A percentile compares a stretch with the other conserved stretches of the same genome.
phyloP scores from a whole-genome alignment of 1,140 invertebrate genomes.

The Theocolax elegans region DNA sequence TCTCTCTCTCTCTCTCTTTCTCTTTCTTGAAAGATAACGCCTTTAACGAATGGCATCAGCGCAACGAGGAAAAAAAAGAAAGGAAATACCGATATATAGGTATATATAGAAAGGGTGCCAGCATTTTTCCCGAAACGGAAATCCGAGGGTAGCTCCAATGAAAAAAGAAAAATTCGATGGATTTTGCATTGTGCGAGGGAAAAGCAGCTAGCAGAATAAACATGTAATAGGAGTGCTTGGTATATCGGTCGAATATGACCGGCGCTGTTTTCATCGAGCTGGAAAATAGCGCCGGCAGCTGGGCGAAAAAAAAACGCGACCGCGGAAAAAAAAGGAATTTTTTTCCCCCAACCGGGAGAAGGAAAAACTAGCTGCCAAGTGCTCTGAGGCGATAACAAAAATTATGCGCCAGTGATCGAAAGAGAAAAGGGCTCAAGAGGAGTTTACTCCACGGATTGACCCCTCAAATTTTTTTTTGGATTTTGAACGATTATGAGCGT shows the following conservation, averaged over 20 bases:
- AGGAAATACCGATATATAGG: background rate
- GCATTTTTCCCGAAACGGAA: constrained; percentile 12
- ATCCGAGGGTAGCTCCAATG: constrained; percentile 11
- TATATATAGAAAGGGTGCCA: background rate
- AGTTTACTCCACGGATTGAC: constrained; percentile 37
- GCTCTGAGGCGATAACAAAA: constrained; percentile 29
- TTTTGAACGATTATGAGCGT: background rate
- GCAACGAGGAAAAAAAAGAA: too few species aligned
- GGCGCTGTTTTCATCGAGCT: constrained; percentile 32
- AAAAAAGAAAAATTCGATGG: constrained; percentile 11
- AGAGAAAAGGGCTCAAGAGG: constrained; percentile 5
- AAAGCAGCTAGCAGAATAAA: constrained; percentile 25
- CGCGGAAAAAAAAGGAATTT: constrained; percentile 11
- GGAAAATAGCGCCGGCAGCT: constrained; percentile 35
- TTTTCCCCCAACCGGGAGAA: too few species aligned
- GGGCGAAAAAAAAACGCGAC: background rate
- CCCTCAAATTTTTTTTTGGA: background rate
- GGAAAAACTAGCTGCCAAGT: constrained; percentile 7
- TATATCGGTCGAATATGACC: constrained; percentile 11
- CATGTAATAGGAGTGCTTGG: constrained; percentile 29
- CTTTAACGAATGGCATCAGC: constrained; percentile 25
- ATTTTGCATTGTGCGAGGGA: constrained; percentile 14
- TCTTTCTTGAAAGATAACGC: constrained; percentile 18
- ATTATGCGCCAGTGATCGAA: constrained; percentile 13
- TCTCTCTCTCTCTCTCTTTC: constrained; percentile 12